Percentiles rank a stretch among this genome's conserved stretches.
Evolutionary conservation across 2,797 vertebrate genomes (phyloP).

Genomic region (Pogonophryne albipinna): DNA sequence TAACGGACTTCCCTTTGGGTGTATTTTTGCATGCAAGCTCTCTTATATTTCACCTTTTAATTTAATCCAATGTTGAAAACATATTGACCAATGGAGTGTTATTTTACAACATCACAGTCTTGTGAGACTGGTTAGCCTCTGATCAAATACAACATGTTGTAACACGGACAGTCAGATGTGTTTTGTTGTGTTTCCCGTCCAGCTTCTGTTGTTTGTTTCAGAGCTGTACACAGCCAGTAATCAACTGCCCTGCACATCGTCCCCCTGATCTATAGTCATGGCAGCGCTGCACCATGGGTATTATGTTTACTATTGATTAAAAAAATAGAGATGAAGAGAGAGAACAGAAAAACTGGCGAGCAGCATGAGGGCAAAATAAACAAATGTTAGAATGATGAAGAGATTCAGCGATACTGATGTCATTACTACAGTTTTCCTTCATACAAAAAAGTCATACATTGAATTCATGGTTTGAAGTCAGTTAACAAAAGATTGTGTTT

Average conservation of each 20-base stretch:
- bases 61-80: neutral
- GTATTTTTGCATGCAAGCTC: neutral
- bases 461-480: neutral
- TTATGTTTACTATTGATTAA: constrained; percentile 67
- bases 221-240: constrained; percentile 33
- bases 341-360: neutral
- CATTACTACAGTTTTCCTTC: neutral
- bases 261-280: constrained; percentile 54
- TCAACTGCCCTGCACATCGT: constrained; percentile 44
- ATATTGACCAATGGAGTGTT: neutral
- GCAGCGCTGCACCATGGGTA: constrained; percentile 50
- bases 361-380: neutral
- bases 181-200: constrained; percentile 19
- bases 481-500: neutral
- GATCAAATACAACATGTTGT: neutral
- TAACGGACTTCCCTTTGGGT: neutral
- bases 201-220: constrained; percentile 60
- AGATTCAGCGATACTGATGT: neutral
- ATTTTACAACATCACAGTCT: neutral
- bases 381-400: neutral
- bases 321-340: constrained; percentile 26
- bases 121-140: neutral
- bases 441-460: neutral
- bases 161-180: constrained; percentile 17
- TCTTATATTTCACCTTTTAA: neutral